These are phyloP conservation scores for Notocelia uddmanniana DNA, from an alignment of 2,888 invertebrate species.

Conservation along the genomic window DNA sequence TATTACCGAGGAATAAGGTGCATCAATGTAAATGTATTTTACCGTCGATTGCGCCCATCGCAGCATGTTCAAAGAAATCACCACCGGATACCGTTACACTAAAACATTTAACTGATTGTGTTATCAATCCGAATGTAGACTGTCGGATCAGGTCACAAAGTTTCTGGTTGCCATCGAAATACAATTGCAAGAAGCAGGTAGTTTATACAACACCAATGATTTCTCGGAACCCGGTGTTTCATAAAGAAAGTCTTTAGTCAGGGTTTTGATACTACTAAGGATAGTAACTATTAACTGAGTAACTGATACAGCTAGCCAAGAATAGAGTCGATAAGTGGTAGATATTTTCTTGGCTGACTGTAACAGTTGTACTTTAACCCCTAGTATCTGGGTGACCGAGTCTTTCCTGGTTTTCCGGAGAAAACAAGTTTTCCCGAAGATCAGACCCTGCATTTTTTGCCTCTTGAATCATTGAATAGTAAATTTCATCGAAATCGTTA, in stretches of 20 bases:
- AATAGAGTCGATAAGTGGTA: too few relatives aligned
- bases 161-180: slow-evolving; percentile 51
- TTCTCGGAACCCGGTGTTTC: slow-evolving; percentile 68
- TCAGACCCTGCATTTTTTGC: too few relatives aligned
- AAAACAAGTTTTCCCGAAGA: too few relatives aligned
- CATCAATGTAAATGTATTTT: background rate
- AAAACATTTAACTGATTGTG: slow-evolving; percentile 20
- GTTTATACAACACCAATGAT: slow-evolving; percentile 54
- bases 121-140: slow-evolving; percentile 20
- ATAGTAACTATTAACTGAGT: background rate
- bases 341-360: too few relatives aligned
- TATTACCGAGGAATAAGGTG: background rate
- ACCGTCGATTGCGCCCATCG: background rate
- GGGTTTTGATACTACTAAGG: slow-evolving; percentile 17
- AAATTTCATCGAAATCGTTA: too few relatives aligned
- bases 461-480: too few relatives aligned
- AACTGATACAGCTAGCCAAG: background rate
- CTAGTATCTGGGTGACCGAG: too few relatives aligned
- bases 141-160: slow-evolving; percentile 17
- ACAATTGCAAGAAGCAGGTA: slow-evolving; percentile 28
- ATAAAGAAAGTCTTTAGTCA: slow-evolving; percentile 58
- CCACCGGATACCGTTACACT: slow-evolving; percentile 1
- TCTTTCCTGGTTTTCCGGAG: too few relatives aligned
- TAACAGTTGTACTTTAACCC: too few relatives aligned
- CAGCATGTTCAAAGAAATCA: background rate